phyloP scores from a whole-genome alignment of 2,888 invertebrate species.

The Himalopsyche japonica region DNA sequence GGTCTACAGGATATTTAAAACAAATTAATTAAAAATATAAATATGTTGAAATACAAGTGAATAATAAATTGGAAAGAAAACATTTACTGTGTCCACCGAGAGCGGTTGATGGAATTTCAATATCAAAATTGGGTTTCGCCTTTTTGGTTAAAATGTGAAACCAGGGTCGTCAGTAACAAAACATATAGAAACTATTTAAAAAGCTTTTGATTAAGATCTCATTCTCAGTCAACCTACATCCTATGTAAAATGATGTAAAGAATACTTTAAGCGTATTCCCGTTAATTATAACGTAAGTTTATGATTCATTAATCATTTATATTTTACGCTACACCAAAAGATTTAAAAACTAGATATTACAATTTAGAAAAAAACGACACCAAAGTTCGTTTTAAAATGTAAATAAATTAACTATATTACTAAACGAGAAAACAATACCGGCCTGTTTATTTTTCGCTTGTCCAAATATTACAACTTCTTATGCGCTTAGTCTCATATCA shows the following conservation, averaged over 20 bases:
- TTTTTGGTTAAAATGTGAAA: too few species aligned
- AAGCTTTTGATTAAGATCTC: too few species aligned
- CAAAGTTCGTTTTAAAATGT: not conserved
- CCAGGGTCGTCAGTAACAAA: too few species aligned
- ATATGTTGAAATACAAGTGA: too few species aligned
- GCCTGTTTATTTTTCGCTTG: not conserved
- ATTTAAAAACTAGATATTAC: not conserved
- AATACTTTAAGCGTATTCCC: not conserved
- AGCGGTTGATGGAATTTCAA: too few species aligned
- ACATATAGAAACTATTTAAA: too few species aligned
- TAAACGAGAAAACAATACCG: not conserved
- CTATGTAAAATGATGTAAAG: not conserved
- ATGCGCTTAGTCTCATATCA: not conserved
- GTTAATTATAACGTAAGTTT: not conserved
- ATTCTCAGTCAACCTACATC: not conserved
- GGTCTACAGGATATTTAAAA: too few species aligned
- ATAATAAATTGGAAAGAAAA: too few species aligned
- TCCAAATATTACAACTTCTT: not conserved
- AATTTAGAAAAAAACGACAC: not conserved
- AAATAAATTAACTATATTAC: not conserved
- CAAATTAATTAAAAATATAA: too few species aligned
- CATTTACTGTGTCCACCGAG: too few species aligned
- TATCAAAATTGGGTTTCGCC: too few species aligned
- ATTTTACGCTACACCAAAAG: not conserved
- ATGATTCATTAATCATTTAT: not conserved